These are phyloP conservation scores for Microtus obscurus DNA, from an alignment of 2,797 vertebrate genomes.

Conservation along the genomic window DNA sequence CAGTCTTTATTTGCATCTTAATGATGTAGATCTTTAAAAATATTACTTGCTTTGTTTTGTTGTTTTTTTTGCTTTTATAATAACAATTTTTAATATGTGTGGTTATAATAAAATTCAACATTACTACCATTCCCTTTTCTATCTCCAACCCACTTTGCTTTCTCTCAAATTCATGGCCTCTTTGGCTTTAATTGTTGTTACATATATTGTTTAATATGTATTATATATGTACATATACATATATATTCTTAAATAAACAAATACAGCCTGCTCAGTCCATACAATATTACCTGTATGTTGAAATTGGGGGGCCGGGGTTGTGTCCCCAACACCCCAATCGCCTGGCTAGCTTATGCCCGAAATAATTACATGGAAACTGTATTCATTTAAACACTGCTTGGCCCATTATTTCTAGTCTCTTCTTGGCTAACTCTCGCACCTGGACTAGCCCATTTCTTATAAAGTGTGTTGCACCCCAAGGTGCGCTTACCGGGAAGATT, in stretches of 20 bases:
- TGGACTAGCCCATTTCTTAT: too few species aligned
- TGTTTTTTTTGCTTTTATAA: neutral
- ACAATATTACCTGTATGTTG: too few species aligned
- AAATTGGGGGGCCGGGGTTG: too few species aligned
- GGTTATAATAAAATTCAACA: neutral
- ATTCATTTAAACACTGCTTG: too few species aligned
- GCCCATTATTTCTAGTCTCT: too few species aligned
- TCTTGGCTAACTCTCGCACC: too few species aligned
- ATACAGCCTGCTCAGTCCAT: neutral
- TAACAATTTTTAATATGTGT: neutral
- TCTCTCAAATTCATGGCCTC: neutral
- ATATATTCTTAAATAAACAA: neutral
- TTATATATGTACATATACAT: neutral
- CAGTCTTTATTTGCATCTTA: constrained; percentile 30
- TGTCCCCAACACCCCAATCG: too few species aligned
- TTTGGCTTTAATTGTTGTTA: neutral
- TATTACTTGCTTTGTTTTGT: neutral
- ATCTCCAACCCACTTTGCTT: neutral
- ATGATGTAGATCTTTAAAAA: neutral
- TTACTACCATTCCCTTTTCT: neutral
- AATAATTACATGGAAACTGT: too few species aligned
- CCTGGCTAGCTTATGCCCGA: too few species aligned
- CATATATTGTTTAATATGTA: neutral
- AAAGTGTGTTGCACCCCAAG: too few species aligned
- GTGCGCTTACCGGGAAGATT: too few species aligned